Percentiles rank a stretch among this genome's conserved stretches.
phyloP scores from a whole-genome alignment of 2,113 vertebrate species.

The Dolichotis patagonum region DNA sequence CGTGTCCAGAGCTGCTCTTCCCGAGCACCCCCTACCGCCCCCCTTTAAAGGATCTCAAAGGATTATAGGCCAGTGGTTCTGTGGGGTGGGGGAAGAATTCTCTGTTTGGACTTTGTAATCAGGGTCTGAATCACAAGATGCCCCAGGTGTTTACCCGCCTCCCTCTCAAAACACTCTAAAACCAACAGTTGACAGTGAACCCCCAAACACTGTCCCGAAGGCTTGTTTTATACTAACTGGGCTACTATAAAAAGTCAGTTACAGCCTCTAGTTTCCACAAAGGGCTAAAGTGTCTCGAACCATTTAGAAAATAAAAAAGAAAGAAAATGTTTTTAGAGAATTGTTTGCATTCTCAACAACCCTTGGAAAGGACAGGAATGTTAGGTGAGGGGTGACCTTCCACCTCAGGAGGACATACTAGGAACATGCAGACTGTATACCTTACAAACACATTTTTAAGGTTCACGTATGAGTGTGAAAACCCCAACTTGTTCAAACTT shows the following conservation, averaged over 20 bases:
- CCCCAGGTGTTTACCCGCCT: too few relatives aligned
- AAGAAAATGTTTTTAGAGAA: background rate
- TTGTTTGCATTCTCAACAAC: background rate
- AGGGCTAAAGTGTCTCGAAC: background rate
- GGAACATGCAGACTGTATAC: accelerated
- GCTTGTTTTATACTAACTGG: background rate
- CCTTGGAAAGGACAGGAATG: background rate
- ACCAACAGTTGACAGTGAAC: background rate
- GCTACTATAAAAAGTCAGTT: background rate
- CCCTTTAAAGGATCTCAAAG: background rate
- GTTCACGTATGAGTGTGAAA: background rate
- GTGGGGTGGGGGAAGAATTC: background rate
- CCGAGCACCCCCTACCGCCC: background rate
- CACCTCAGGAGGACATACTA: background rate
- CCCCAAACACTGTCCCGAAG: background rate
- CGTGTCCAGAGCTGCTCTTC: background rate
- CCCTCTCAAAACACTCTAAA: background rate
- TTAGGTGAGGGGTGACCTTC: background rate
- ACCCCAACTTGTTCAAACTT: background rate
- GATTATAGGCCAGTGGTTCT: background rate
- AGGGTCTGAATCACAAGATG: background rate
- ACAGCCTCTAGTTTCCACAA: background rate
- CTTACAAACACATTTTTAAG: background rate
- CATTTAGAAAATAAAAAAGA: background rate
- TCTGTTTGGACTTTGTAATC: background rate